Percentiles rank a stretch among this genome's conserved stretches.
Evolutionary conservation across 2,888 invertebrate genomes (phyloP).

Genomic region (Copidosoma aretas): DNA sequence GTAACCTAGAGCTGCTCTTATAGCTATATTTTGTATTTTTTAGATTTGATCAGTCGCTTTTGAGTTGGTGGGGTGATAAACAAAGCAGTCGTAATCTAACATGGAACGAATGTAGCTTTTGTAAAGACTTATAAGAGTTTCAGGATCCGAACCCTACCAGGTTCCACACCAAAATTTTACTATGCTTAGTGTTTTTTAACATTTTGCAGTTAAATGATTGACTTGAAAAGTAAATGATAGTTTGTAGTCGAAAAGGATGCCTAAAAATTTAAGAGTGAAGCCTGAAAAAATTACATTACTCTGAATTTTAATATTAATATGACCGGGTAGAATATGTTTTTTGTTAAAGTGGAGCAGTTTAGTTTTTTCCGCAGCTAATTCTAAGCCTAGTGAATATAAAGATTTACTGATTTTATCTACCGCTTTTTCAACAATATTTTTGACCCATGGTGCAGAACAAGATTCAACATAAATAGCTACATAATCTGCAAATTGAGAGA

Average conservation of each 20-base stretch:
- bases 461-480: background rate
- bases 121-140: background rate
- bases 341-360: background rate
- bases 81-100: background rate
- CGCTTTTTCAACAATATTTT: background rate
- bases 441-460: too few species aligned
- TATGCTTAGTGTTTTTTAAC: background rate
- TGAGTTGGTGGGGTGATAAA: background rate
- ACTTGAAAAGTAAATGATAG: background rate
- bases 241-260: background rate
- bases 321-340: background rate
- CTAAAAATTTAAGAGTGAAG: background rate
- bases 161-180: conserved; percentile 1
- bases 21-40: background rate
- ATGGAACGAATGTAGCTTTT: background rate
- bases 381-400: background rate
- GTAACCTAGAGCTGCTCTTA: conserved; percentile 5
- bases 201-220: background rate
- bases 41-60: background rate
- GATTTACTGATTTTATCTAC: background rate
- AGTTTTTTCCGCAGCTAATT: background rate
- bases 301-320: too few species aligned
- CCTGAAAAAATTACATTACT: background rate
- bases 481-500: conserved; percentile 6
- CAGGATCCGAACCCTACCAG: background rate